Evolutionary conservation across 2,888 invertebrate species (phyloP), one percentile per base, ranked within the genome.

Genomic region (Isotomurus palustris): DNA sequence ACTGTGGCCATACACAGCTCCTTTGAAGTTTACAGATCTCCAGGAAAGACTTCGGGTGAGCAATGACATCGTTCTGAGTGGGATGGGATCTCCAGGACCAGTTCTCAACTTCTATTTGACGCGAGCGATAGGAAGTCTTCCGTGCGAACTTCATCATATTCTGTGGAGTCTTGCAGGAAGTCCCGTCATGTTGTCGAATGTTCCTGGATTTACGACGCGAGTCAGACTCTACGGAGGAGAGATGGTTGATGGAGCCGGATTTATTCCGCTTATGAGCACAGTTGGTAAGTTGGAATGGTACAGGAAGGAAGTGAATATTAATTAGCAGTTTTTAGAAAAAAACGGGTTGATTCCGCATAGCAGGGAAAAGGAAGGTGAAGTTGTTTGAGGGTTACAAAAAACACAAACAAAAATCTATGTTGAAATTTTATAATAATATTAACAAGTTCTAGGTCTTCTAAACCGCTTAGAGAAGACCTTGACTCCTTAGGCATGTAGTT

Each of bases 161-260:
- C 41, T 68, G 3, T 60, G 65, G 40, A 25, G 47, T 4, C 50
- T 66, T 24, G 59, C 66, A 4, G 68, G 68, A 40, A 59, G 61
- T 1, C 66, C 68, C 2, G 25, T 65, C 10, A 66, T 68, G 66
- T 36, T 68, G 24, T 62, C 62, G 38, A 68, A 68, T 59, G 62
- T 68, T 21, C 68, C 68, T 1, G 68, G 66, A 1, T 63, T 58
- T 38, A 55, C 53, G 14, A 56, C 62, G 2, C 32, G 29, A 8
- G 54, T 65, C 4, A 58, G 58, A 44, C 14, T 66, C 1, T 68
- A 61, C 36, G 58, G 58, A 10, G 62, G 63, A 0, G 56, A 60
- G 27, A 54, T 67, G 48, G 53, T 65, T 3, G 68, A 68, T 41
- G 63, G 43, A 3, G 62, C 62, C 0, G 66, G 63, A 1, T 68